phyloP scores from a whole-genome alignment of 2,797 vertebrate genomes.

The Sternotherus odoratus region DNA sequence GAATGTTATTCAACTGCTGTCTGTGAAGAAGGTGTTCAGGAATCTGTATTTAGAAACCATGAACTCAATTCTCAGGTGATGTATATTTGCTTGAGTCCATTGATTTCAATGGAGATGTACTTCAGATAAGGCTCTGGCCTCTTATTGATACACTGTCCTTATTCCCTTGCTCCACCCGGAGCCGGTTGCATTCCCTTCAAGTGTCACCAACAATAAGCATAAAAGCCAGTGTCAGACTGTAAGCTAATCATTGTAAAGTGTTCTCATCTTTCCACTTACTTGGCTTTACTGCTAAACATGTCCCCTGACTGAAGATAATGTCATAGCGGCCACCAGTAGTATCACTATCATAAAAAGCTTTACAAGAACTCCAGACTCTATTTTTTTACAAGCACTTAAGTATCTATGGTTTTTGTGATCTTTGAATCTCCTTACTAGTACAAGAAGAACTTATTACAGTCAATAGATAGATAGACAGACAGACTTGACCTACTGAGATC shows the following conservation, averaged over 20 bases:
- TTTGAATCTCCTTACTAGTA: background rate
- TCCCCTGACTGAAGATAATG: conserved; percentile 61
- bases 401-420: background rate
- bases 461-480: background rate
- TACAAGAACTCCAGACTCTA: conserved; percentile 51
- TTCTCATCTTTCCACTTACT: conserved; percentile 53
- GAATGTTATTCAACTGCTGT: too few relatives aligned
- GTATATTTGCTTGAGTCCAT: background rate
- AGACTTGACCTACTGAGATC: background rate
- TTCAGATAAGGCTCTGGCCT: background rate
- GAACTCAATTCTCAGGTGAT: background rate
- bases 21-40: background rate
- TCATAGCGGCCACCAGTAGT: accelerated
- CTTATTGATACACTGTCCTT: background rate
- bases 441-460: background rate
- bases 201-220: background rate
- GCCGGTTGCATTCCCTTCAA: background rate
- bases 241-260: too few relatives aligned
- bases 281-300: conserved; percentile 48
- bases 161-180: background rate
- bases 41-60: background rate
- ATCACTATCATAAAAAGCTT: conserved; percentile 39
- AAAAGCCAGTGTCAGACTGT: background rate
- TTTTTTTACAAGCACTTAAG: background rate
- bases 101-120: background rate